Conservation (phyloP, 1,140 invertebrate species). For the Drosophila albomicans region DNA sequence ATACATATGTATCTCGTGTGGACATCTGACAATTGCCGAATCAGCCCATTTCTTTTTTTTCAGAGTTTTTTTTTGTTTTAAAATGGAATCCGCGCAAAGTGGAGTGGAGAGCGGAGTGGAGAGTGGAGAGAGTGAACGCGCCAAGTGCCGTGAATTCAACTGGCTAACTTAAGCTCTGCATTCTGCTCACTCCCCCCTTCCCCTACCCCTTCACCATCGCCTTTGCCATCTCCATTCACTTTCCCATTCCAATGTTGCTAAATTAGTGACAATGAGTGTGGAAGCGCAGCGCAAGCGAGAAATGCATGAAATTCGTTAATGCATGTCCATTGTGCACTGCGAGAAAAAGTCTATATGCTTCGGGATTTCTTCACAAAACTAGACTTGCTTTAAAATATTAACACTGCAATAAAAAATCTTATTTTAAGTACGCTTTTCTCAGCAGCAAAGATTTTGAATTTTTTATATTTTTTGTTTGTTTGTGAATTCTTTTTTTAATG, state of each 20-base stretch:
- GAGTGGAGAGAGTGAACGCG: not conserved
- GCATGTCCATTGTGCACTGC: conserved; percentile 7
- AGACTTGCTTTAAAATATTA: no score
- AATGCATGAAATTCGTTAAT: conserved; percentile 49
- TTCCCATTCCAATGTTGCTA: conserved; percentile 4
- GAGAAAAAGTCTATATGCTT: no score
- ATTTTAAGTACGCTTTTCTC: no score
- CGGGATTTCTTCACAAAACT: no score
- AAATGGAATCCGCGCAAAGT: conserved; percentile 6
- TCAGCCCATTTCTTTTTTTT: conserved; percentile 47
- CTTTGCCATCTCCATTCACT: not conserved
- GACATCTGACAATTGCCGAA: conserved; percentile 53
- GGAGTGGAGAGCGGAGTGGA: no score
- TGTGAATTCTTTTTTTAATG: no score
- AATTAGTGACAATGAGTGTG: conserved; percentile 57
- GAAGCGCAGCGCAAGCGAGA: conserved; percentile 7
- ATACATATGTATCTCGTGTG: conserved; percentile 15
- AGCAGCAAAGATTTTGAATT: no score
- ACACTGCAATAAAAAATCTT: no score
- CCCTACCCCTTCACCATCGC: not conserved
- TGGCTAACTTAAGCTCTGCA: conserved; percentile 39
- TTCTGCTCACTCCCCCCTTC: not conserved
- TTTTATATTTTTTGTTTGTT: no score
- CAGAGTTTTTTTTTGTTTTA: not conserved
- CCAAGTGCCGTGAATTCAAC: conserved; percentile 32